Evolutionary conservation across 1,140 invertebrate genomes (phyloP).

Genomic region (Brachionus calyciflorus): DNA sequence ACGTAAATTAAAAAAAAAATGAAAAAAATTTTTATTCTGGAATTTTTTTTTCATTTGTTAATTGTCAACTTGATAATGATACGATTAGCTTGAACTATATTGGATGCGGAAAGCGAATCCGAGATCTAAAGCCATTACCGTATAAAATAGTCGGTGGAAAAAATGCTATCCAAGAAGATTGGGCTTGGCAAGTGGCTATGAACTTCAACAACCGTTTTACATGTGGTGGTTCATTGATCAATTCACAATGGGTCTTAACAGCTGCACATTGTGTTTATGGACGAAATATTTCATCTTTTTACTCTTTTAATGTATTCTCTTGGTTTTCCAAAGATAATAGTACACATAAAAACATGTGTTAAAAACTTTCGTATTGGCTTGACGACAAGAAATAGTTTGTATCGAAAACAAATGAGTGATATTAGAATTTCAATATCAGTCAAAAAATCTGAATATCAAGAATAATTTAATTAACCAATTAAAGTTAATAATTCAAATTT

Average conservation of each 20-base stretch:
- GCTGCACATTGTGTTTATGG: conserved; percentile 46
- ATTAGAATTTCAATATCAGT: too few relatives aligned
- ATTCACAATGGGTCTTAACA: conserved; percentile 28
- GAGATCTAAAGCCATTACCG: neutral
- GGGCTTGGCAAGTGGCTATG: conserved; percentile 45
- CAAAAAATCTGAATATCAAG: too few relatives aligned
- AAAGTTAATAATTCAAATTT: too few relatives aligned
- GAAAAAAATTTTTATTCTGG: neutral
- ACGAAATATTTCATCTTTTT: neutral
- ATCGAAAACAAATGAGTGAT: too few relatives aligned
- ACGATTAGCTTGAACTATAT: neutral
- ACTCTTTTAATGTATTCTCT: neutral
- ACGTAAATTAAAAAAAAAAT: neutral
- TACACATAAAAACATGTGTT: too few relatives aligned
- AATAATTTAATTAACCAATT: too few relatives aligned
- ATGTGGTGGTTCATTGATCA: conserved; percentile 29
- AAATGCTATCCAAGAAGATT: conserved; percentile 26
- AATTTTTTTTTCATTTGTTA: neutral
- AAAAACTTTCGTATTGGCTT: too few relatives aligned
- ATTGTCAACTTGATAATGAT: neutral
- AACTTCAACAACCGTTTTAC: neutral
- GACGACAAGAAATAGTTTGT: too few relatives aligned
- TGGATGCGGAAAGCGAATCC: neutral
- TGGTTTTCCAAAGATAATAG: too few relatives aligned
- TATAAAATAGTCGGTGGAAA: conserved; percentile 36